A percentile compares a stretch with the other conserved stretches of the same genome.
These are phyloP conservation scores for Theropithecus gelada DNA, from an alignment of 2,113 vertebrate genomes.

Conservation along the genomic window DNA sequence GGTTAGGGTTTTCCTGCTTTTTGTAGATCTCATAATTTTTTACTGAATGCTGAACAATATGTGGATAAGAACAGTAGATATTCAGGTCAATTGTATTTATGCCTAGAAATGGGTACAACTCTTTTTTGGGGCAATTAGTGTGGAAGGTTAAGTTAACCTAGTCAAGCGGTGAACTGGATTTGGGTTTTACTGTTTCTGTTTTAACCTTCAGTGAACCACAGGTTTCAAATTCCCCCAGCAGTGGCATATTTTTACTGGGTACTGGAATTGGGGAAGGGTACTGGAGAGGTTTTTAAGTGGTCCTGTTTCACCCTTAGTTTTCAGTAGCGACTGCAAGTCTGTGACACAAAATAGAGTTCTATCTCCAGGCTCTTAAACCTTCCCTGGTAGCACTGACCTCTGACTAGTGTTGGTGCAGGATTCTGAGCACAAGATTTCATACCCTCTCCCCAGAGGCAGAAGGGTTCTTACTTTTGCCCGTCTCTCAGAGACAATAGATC, in stretches of 20 bases:
- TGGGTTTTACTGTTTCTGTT: conserved; percentile 24
- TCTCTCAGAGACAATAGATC: neutral
- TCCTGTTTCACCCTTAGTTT: neutral
- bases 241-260: neutral
- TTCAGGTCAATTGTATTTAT: neutral
- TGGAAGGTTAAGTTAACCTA: neutral
- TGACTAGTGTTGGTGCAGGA: neutral
- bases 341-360: neutral
- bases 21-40: neutral
- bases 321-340: neutral
- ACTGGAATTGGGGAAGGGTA: neutral
- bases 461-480: neutral
- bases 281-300: neutral
- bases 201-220: neutral
- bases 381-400: neutral
- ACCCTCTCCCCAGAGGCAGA: neutral
- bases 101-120: neutral
- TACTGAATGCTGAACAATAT: neutral
- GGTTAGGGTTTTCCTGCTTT: conserved; percentile 18
- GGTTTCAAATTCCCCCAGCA: neutral
- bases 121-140: neutral
- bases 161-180: neutral
- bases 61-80: neutral
- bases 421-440: neutral
- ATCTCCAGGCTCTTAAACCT: neutral